phyloP scores from a whole-genome alignment of 2,113 vertebrate genomes.

The Tragelaphus imberbis region DNA sequence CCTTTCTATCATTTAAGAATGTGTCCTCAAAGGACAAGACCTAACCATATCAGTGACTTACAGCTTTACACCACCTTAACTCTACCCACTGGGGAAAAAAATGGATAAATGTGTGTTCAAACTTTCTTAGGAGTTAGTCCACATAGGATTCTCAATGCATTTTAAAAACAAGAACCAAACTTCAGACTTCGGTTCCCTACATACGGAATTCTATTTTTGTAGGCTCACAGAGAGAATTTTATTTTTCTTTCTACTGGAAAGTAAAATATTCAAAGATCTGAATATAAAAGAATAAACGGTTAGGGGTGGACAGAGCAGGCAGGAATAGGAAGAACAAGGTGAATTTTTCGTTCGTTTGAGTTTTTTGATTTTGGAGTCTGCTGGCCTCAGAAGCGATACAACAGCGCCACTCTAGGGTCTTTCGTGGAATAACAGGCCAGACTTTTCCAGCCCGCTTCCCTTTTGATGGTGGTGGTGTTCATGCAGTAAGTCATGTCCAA shows the following conservation, averaged over 20 bases:
- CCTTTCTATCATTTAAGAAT: background rate
- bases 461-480: background rate
- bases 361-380: background rate
- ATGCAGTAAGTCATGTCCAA: accelerated
- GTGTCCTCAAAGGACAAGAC: background rate
- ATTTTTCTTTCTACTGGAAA: constrained; percentile 37
- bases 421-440: background rate
- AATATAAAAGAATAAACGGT: constrained; percentile 46
- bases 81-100: background rate
- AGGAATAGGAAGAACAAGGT: constrained; percentile 10
- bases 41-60: background rate
- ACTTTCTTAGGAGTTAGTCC: background rate
- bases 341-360: background rate
- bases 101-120: background rate
- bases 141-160: background rate
- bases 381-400: constrained; percentile 30
- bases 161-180: constrained; percentile 37
- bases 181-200: background rate
- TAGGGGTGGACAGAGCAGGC: background rate
- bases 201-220: constrained; percentile 39
- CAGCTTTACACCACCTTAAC: background rate
- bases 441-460: background rate
- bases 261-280: constrained; percentile 56
- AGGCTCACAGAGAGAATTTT: constrained; percentile 1
- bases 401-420: constrained; percentile 52